Conservation (phyloP, 2,113 vertebrate genomes). For the Smithornis capensis region DNA sequence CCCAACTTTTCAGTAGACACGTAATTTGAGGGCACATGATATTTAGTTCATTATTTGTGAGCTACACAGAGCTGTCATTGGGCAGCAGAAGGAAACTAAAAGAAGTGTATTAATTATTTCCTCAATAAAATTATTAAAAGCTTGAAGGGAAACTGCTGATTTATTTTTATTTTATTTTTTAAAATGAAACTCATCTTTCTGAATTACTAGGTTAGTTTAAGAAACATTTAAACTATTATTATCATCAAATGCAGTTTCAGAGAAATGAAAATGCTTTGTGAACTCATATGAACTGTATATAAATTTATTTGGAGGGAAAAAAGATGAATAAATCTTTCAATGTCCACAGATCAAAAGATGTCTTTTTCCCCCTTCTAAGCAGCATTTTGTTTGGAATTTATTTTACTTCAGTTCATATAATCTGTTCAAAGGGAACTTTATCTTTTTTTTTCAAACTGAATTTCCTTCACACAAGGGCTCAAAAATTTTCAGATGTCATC, state of each 20-base stretch:
- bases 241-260: not conserved
- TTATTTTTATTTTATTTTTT: not conserved
- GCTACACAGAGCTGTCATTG: not conserved
- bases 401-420: not conserved
- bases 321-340: not conserved
- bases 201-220: not conserved
- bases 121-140: constrained; percentile 21
- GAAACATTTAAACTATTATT: constrained; percentile 13
- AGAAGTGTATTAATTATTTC: not conserved
- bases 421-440: not conserved
- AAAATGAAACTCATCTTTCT: not conserved
- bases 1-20: not conserved
- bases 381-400: not conserved
- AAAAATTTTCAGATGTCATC: not conserved
- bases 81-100: not conserved
- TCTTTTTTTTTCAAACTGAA: not conserved
- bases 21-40: not conserved
- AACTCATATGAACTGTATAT: not conserved
- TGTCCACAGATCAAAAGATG: not conserved
- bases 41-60: not conserved
- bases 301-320: not conserved
- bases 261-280: not conserved
- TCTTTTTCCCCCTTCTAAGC: accelerated
- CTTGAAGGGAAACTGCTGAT: not conserved
- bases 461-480: constrained; percentile 25